Evolutionary conservation across 2,797 vertebrate genomes (phyloP), one percentile per base, ranked within the genome.

Genomic region (Ataeniobius toweri): DNA sequence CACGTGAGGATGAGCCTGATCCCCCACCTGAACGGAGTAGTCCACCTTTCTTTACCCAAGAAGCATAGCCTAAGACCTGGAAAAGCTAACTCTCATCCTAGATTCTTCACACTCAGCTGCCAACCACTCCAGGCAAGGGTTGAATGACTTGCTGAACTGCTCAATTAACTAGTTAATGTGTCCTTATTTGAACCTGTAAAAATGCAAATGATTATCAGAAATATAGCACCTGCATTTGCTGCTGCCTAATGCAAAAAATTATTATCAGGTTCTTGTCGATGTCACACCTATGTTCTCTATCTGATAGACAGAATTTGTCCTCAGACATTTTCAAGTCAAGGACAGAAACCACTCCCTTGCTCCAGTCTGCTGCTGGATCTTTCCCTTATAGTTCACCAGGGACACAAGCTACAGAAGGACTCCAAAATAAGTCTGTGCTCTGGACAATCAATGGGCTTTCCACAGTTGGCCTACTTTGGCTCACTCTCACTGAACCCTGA

Each of bases 401-500:
- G 91, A 87, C 67, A 26, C 51, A 61, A 77, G 78, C 85, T 84
- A 85, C 83, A 81, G 82, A 85, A 76, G 63, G 82, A 86, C 75
- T 85, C 87, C 82, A 84, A 87, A 91, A 89, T 86, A 90, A 89
- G 80, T 82, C 81, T 65, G 82, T 81, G 74, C 73, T 80, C 3
- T 1, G 80, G 36, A 75, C 80, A 86, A 91, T 90, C 89, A 68
- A 88, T 89, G 89, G 65, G 67, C 89, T 68, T 71, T 78, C 77
- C 73, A 73, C 84, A 71, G 71, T 70, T 91, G 91, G 76, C 91
- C 91, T 89, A 91, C 80, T 91, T 91, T 84, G 78, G 56, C 70
- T 80, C 31, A 24, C 36, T 73, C 73, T 12, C 78, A 67, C 77
- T 77, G 69, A 83, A 78, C 70, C 26, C 18, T 68, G 75, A 88